These are phyloP conservation scores for Scopus umbretta DNA, from an alignment of 2,113 vertebrate species.

Conservation along the genomic window DNA sequence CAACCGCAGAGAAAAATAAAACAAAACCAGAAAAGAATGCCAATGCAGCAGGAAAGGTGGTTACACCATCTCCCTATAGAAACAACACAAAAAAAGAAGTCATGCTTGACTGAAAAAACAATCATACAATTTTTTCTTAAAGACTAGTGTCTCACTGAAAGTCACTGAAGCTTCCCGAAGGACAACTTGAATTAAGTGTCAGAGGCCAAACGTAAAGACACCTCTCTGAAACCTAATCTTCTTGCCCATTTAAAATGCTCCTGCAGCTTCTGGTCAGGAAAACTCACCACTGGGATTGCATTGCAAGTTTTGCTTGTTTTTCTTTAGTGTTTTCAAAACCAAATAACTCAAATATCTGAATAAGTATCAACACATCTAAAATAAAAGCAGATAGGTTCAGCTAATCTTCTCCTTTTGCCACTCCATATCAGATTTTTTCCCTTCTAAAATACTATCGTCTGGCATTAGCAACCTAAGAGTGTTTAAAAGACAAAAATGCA, in stretches of 20 bases:
- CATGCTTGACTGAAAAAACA: slow-evolving; percentile 1
- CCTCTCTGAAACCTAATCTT: slow-evolving; percentile 40
- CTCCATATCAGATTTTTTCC: not conserved
- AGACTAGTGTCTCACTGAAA: not conserved
- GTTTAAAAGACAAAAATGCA: not conserved
- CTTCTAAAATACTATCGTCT: not conserved
- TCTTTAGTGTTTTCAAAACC: not conserved
- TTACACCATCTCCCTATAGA: not conserved
- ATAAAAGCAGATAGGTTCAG: not conserved
- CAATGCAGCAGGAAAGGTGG: not conserved
- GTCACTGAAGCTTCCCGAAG: slow-evolving; percentile 23
- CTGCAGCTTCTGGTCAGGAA: slow-evolving; percentile 3
- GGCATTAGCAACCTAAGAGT: not conserved
- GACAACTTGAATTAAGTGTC: slow-evolving; percentile 31
- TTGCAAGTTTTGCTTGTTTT: not conserved
- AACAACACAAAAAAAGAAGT: not conserved
- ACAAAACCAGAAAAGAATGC: not conserved
- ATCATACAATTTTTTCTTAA: not conserved
- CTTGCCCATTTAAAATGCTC: slow-evolving; percentile 23
- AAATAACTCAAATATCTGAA: slow-evolving; percentile 2
- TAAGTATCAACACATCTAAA: not conserved
- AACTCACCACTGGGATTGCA: not conserved
- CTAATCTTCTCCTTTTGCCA: not conserved
- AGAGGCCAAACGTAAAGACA: slow-evolving; percentile 34
- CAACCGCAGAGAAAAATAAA: not conserved